phyloP scores from a whole-genome alignment of 2,888 invertebrate genomes.

The Hybos culiciformis region DNA sequence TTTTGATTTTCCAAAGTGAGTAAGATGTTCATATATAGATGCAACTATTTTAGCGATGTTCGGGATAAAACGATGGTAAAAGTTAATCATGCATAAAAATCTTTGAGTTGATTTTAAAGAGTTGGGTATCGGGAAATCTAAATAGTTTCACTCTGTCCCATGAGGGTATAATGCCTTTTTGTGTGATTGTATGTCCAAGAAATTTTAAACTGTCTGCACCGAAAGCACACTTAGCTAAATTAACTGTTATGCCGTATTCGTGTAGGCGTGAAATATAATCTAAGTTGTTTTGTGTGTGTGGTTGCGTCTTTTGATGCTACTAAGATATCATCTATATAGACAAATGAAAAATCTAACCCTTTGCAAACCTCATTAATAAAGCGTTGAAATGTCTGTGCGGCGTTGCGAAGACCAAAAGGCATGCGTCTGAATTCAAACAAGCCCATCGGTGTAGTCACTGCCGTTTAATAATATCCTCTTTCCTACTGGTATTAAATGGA shows the following conservation, averaged over 20 bases:
- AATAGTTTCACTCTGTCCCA: slow-evolving; percentile 1
- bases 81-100: neutral
- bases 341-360: slow-evolving; percentile 3
- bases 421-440: slow-evolving; percentile 1
- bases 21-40: neutral
- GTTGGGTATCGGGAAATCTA: slow-evolving; percentile 1
- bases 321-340: slow-evolving; percentile 7
- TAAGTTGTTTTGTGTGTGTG: slow-evolving; percentile 3
- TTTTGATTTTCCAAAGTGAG: too few species aligned
- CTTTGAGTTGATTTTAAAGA: slow-evolving; percentile 5
- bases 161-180: slow-evolving; percentile 3
- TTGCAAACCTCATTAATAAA: neutral
- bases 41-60: neutral
- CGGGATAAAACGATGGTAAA: slow-evolving; percentile 2
- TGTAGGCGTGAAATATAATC: neutral
- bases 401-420: slow-evolving; percentile 7
- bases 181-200: slow-evolving; percentile 1
- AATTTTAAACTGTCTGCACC: neutral
- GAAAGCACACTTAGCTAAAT: slow-evolving; percentile 6
- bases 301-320: neutral
- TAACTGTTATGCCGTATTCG: slow-evolving; percentile 2
- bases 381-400: slow-evolving; percentile 5
- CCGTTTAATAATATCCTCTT: slow-evolving; percentile 3
- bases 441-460: slow-evolving; percentile 2
- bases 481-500: neutral